Evolutionary conservation across 2,113 vertebrate genomes (phyloP).

Genomic region (Pipra filicauda): DNA sequence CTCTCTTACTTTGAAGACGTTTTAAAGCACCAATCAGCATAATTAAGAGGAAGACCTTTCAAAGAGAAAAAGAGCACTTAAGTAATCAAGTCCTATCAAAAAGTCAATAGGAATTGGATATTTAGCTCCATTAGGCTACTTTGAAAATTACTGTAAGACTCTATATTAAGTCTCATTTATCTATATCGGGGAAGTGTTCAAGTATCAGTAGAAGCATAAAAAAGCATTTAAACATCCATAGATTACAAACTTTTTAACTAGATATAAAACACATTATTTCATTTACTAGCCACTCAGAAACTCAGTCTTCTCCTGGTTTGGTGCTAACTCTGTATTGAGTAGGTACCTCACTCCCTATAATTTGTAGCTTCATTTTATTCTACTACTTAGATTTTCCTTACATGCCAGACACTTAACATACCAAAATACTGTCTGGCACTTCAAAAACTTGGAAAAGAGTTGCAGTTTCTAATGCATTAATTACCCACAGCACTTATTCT

Average conservation of each 20-base stretch:
- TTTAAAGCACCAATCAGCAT: background rate
- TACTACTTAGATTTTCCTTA: background rate
- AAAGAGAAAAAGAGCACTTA: background rate
- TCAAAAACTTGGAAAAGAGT: background rate
- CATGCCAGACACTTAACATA: background rate
- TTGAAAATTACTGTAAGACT: background rate
- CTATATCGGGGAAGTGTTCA: background rate
- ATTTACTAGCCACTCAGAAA: background rate
- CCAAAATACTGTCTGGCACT: background rate
- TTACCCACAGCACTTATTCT: background rate
- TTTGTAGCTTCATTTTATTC: background rate
- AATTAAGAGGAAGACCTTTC: conserved; percentile 15
- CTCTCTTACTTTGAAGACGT: background rate
- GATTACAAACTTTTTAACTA: background rate
- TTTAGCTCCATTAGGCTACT: background rate
- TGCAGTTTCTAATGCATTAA: background rate
- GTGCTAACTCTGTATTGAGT: background rate
- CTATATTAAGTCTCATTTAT: background rate
- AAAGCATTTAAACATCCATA: background rate
- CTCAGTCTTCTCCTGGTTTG: background rate
- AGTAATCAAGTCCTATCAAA: background rate
- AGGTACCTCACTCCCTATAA: background rate
- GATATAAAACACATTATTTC: background rate
- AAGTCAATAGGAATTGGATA: background rate
- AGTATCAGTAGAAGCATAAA: background rate